Evolutionary conservation across 2,113 vertebrate genomes (phyloP), one percentile per base, ranked within the genome.

Genomic region (Ageneiosus marmoratus): DNA sequence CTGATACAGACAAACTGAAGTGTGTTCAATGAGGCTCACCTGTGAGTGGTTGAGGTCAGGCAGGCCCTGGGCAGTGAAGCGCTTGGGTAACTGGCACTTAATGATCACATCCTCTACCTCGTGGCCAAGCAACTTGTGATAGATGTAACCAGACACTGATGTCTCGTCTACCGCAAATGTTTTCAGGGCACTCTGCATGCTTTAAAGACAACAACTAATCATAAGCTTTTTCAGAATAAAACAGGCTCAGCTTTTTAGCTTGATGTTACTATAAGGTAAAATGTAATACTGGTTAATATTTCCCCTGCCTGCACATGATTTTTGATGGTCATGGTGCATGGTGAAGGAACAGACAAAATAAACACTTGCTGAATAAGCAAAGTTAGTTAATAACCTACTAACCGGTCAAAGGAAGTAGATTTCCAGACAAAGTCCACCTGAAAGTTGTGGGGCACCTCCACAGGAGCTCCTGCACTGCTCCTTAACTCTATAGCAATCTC

Each of bases 391-490:
- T 20, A 41, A n/a, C 13, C 8, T 20, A 82, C 88, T 0, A 89
- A 99, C 98, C 98, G 96, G 91, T 99, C 98, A 86, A 99, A 99
- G 0, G 98, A 99, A n/a, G 98, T 99, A 0, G 98, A 99, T 84
- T 99, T 99, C 98, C 98, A 99, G 0, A 99, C 98, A 85, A 99
- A 99, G 89, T 99, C 98, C 82, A 99, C 98, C 90, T 99, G 98
- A 93, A 98, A 99, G 92, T 99, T 99, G 88, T 99, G 98, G 0
- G 97, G 97, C 53, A 98, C 97, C 85, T 99, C 98, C 91, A 99
- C 98, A 0, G 98, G 98, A 0, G 98, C 98, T 1, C 97, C 98
- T 55, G 97, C 97, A 20, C 98, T 98, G 92, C 97, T 99, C 82
- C 98, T 94, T 86, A 99, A 89, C 90, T 99, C 98, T 24, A 99